phyloP scores from a whole-genome alignment of 92 coral and sea anemone genomes.

The Isaurus tuberculatus region DNA sequence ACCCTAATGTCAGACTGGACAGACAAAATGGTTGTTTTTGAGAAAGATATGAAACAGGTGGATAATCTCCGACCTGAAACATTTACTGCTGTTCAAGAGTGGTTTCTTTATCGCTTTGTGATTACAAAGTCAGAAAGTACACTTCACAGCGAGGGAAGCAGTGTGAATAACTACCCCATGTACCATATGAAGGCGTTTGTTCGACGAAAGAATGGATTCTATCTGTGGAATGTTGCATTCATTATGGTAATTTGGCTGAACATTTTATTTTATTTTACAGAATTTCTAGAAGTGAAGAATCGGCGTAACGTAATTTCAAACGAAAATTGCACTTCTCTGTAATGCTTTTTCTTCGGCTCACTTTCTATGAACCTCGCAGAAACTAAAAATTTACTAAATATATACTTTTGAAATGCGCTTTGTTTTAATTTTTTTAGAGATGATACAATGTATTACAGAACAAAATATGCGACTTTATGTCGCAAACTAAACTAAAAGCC shows the following conservation, averaged over 20 bases:
- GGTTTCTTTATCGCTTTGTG: constrained; percentile 72
- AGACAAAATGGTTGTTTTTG: constrained; percentile 60
- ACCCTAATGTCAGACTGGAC: constrained; percentile 86
- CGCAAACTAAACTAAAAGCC: too few relatives aligned
- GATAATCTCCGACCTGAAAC: constrained; percentile 75
- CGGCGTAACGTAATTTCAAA: too few relatives aligned
- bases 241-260: constrained; percentile 53
- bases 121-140: constrained; percentile 66
- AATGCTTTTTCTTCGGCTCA: too few relatives aligned
- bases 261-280: too few relatives aligned
- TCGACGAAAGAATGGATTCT: constrained; percentile 70
- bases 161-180: constrained; percentile 74
- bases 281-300: too few relatives aligned
- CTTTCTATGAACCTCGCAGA: too few relatives aligned
- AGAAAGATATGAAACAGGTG: constrained; percentile 62
- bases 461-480: too few relatives aligned
- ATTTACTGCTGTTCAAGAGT: constrained; percentile 73
- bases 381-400: too few relatives aligned
- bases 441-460: too few relatives aligned
- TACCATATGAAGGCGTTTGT: constrained; percentile 73
- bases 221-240: constrained; percentile 77
- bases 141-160: constrained; percentile 63
- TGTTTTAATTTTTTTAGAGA: too few relatives aligned
- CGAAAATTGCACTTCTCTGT: too few relatives aligned
- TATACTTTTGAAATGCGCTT: too few relatives aligned